Evolutionary conservation across 92 coral and sea anemone species (phyloP).

Genomic region (Zoanthus sociatus): DNA sequence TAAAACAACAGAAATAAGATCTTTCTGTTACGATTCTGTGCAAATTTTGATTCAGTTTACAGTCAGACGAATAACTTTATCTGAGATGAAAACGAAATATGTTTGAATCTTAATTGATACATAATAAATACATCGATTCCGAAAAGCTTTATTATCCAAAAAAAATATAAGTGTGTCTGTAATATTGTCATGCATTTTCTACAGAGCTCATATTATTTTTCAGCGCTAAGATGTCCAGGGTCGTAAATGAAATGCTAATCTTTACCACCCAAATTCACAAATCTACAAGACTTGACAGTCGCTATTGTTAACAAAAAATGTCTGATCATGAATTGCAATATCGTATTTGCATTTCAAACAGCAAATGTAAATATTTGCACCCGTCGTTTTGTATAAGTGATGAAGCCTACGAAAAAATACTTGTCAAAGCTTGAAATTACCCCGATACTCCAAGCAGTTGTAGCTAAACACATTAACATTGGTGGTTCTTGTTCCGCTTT

Average conservation of each 20-base stretch:
- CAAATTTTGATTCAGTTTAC: background rate
- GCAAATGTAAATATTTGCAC: conserved; percentile 25
- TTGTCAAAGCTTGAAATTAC: background rate
- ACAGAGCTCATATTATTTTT: background rate
- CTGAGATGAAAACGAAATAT: conserved; percentile 14
- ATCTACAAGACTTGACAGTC: conserved; percentile 3
- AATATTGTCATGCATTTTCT: background rate
- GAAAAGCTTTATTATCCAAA: conserved; percentile 25
- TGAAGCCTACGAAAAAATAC: conserved; percentile 9
- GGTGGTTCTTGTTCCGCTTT: background rate
- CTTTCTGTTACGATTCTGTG: conserved; percentile 8
- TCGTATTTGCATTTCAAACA: background rate
- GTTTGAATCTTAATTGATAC: conserved; percentile 24
- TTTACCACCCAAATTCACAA: background rate
- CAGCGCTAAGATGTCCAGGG: background rate
- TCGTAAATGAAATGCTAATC: conserved; percentile 32
- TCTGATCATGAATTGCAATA: conserved; percentile 15
- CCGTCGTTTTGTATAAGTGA: background rate
- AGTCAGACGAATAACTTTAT: background rate
- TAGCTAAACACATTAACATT: background rate
- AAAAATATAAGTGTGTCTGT: background rate
- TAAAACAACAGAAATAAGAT: conserved; percentile 24
- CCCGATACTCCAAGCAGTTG: background rate
- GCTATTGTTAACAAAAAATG: conserved; percentile 18
- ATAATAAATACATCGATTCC: conserved; percentile 16